Evolutionary conservation across 2,888 invertebrate species (phyloP), one percentile per base, ranked within the genome.

Genomic region (Hedya salicella): DNA sequence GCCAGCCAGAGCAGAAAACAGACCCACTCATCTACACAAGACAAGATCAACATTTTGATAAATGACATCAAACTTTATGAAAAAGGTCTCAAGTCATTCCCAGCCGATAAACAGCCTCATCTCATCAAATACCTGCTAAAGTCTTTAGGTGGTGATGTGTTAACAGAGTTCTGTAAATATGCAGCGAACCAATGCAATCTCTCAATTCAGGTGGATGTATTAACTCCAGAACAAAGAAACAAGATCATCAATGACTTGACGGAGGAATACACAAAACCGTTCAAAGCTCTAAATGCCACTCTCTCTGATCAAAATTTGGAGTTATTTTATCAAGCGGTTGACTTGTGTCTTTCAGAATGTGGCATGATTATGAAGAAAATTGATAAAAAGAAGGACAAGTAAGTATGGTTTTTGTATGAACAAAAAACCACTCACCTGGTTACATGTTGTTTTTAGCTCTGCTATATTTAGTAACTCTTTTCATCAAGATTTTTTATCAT

Each of bases 351-450:
- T 73, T 88, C 94, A 16, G 91, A 94, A 56, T 96, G 96, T 81
- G 95, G 95, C 68, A 95, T 97, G 94, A 95, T 96, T 73, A 87
- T 97, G 69, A 97, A 96, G 78, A 98, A 98, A 86, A 93, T 95
- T 69, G 98, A 98, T 81, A 98, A 98, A 84, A 98, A 97, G 82
- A 97, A 97, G 80, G 95, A 96, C 81, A 94, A 90, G 93, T 93
- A 77, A 77, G 86, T 85, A 54, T 59, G 13, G 40, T 67, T 57
- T 66, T 36, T 25, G 14, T 49, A 16, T 63, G 40, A 46, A 46
- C 16, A 16, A n/a, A n/a, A n/a, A n/a, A n/a, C n/a, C n/a, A n/a
- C n/a, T n/a, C n/a, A n/a, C n/a, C n/a, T n/a, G n/a, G n/a, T n/a
- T n/a, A n/a, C n/a, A n/a, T n/a, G n/a, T n/a, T n/a, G n/a, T n/a